Base-by-base conservation (phyloP, 2,113 vertebrate species). In the Pangasianodon gigas region DNA sequence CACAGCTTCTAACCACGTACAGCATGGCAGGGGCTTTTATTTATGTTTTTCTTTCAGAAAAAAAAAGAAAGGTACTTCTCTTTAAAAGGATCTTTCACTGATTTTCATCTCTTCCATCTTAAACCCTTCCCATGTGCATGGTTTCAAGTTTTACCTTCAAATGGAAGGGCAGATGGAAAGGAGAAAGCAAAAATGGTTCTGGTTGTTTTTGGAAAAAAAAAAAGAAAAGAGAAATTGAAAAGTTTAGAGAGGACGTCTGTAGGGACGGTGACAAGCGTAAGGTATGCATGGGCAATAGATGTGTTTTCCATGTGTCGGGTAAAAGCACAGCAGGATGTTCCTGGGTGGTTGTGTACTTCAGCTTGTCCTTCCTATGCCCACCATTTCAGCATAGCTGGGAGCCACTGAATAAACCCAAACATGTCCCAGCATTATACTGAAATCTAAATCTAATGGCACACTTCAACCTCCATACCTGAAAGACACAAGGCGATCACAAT, bases 241-340 rank as follows among this genome's bases (percentile, higher is more conserved):
- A 87, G 80, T 87, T 89, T 54, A 88, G 60, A 87, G 74, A 90
- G 74, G 37, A 86, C n/a, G 69, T 89, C 89, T 87, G 46, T 85
- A n/a, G 92, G 89, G 90, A 92, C 87, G 2, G 77, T 75, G 86
- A 88, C 86, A 46, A n/a, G 32, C 62, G 84, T 93, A 92, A 89
- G 87, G 81, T 91, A 89, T 93, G 86, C 92, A 93, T 93, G 90
- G 79, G 69, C 85, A 84, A 86, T 90, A 89, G 88, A 92, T 83
- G 84, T 82, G 77, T 84, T 32, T 89, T 85, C 74, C 79, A 85
- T 62, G 52, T 86, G 37, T 65, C 7, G 13, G 87, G 79, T 32
- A 81, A 90, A 87, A 89, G 41, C 87, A 37, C 89, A 89, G 89
- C 90, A 54, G 91, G 88, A 89, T 71, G 52, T 8, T 71, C 81